Evolutionary conservation across 2,113 vertebrate genomes (phyloP).

Genomic region (Neogale vison): DNA sequence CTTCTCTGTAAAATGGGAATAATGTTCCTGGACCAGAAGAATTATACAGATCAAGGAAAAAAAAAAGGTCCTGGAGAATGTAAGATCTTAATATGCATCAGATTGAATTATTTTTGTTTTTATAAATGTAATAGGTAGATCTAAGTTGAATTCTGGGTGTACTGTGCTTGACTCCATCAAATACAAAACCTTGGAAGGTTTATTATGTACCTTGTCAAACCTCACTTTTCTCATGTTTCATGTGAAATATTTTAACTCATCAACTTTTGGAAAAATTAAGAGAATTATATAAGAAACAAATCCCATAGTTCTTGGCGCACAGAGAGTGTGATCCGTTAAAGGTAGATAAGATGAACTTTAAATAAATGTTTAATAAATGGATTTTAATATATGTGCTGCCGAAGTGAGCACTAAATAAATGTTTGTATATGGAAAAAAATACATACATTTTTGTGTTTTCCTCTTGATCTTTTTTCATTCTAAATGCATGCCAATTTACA

Average conservation of each 20-base stretch:
- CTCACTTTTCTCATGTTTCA: background rate
- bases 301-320: background rate
- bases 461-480: background rate
- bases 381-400: background rate
- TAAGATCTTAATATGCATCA: background rate
- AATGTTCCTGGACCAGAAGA: background rate
- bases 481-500: background rate
- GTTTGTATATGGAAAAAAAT: constrained; percentile 22
- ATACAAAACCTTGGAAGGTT: background rate
- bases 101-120: background rate
- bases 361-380: constrained; percentile 59
- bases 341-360: constrained; percentile 38
- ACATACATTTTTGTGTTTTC: background rate
- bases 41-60: background rate
- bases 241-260: background rate
- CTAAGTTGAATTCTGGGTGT: background rate
- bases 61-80: background rate
- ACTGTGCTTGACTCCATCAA: background rate
- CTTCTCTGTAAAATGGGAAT: background rate
- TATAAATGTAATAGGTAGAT: background rate
- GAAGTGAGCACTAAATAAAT: background rate
- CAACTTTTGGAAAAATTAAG: background rate
- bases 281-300: background rate
- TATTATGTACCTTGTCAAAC: background rate
- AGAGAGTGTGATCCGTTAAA: background rate